Percentiles rank a stretch among this genome's conserved stretches.
These are phyloP conservation scores for Xerus rutilus DNA, from an alignment of 2,797 vertebrate species.

Conservation along the genomic window DNA sequence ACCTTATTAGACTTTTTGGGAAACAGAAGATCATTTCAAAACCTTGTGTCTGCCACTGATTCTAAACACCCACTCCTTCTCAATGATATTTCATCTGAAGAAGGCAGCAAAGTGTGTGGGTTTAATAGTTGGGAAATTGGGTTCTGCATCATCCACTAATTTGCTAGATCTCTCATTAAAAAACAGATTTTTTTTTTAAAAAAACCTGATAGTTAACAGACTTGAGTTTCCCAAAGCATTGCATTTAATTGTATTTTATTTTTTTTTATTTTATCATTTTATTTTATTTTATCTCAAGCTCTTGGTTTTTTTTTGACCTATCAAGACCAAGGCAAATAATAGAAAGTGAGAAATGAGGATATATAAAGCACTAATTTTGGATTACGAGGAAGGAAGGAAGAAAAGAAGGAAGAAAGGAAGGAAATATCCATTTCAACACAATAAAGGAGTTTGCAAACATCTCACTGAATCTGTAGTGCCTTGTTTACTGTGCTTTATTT, in stretches of 20 bases:
- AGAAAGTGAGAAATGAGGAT: neutral
- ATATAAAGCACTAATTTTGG: neutral
- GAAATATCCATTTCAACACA: neutral
- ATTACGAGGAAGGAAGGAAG: neutral
- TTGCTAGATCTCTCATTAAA: neutral
- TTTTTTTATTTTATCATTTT: conserved; percentile 6
- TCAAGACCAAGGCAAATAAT: neutral
- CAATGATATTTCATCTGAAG: neutral
- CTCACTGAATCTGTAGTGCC: neutral
- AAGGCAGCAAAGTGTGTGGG: neutral
- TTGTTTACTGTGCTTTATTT: neutral
- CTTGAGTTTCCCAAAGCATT: neutral
- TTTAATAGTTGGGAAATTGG: neutral
- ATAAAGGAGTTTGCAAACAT: neutral
- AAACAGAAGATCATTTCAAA: neutral
- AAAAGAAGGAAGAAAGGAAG: too few species aligned
- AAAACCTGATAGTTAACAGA: neutral
- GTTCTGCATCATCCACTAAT: neutral
- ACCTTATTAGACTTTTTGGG: neutral
- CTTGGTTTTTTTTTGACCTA: neutral
- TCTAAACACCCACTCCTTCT: neutral
- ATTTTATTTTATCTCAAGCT: neutral
- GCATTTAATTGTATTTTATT: neutral
- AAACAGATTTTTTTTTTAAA: neutral
- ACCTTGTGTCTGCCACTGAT: neutral